Evolutionary conservation across 2,888 invertebrate species (phyloP).

Genomic region (Dysmachus trigonus): DNA sequence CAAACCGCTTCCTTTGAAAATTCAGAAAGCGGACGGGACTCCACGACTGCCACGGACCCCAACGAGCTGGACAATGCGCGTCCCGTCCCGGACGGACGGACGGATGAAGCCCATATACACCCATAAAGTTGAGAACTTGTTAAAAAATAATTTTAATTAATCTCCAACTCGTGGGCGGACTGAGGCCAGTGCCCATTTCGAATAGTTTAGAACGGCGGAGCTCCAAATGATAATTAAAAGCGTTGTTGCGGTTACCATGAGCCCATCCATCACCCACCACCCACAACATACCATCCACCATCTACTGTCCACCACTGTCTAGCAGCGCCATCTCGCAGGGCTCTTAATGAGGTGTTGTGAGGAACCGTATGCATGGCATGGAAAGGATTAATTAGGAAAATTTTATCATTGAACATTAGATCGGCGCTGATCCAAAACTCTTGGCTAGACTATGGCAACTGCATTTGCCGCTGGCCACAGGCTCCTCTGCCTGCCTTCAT

Average conservation of each 20-base stretch:
- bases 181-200: neutral
- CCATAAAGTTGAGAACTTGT: conserved; percentile 18
- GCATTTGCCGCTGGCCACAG: neutral
- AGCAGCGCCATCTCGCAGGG: neutral
- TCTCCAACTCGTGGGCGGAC: neutral
- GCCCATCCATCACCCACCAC: neutral
- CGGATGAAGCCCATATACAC: neutral
- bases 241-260: neutral
- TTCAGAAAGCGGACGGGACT: neutral
- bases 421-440: neutral
- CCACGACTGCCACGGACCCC: neutral
- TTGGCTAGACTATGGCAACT: neutral
- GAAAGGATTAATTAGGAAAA: neutral
- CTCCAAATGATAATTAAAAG: conserved; percentile 3
- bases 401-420: neutral
- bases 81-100: neutral
- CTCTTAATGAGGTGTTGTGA: neutral
- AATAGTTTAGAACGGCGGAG: neutral
- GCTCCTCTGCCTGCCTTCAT: neutral
- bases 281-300: neutral
- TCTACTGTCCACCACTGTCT: too few species aligned
- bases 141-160: conserved; percentile 24
- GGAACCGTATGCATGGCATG: neutral
- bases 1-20: neutral
- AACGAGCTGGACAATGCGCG: neutral